Base-by-base conservation (phyloP, 2,113 vertebrate species). In the Oncorhynchus nerka region DNA sequence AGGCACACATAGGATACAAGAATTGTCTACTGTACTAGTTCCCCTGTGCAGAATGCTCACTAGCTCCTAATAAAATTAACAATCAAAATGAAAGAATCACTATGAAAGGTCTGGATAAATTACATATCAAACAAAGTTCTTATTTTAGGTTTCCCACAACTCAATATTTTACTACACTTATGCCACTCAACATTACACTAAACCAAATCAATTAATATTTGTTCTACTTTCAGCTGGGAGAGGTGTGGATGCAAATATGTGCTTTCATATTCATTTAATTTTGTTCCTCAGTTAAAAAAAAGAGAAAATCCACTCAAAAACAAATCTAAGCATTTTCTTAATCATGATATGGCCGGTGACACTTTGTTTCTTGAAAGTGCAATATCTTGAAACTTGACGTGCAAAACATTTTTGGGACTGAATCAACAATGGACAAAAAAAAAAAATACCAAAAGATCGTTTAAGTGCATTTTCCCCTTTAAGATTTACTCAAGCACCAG, bases 221-320 rank as follows among this genome's bases (percentile, higher is more conserved):
- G 30, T 26, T 73, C 69, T 28, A 20, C 48, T 75, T 69, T 16
- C 72, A 65, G 64, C 32, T 49, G 32, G 66, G 75, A n/a, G 39
- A 75, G 34, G 22, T 75, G 22, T 76, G 20, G 24, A 76, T 84
- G 76, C 39, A 82, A 84, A 79, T 55, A 30, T 90, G 87, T 89
- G 89, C 87, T 91, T 89, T 89, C 66, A 67, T 87, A 78, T 74
- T 39, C 15, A 71, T 78, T 67, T 72, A 55, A 51, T 30, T 68
- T n/a, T 57, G 26, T 71, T 71, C 49, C 70, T 20, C 49, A 32
- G 48, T 30, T 70, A 6, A 34, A 45, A 28, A 28, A 39, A 39
- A 45, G 8, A 2, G 39, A 45, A 45, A 45, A 45, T 39, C 34
- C 34, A 39, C 34, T 39, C 34, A 39, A 8, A 39, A 39, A 39